These are phyloP conservation scores for Atta texana DNA, from an alignment of 1,140 invertebrate genomes.

Conservation along the genomic window DNA sequence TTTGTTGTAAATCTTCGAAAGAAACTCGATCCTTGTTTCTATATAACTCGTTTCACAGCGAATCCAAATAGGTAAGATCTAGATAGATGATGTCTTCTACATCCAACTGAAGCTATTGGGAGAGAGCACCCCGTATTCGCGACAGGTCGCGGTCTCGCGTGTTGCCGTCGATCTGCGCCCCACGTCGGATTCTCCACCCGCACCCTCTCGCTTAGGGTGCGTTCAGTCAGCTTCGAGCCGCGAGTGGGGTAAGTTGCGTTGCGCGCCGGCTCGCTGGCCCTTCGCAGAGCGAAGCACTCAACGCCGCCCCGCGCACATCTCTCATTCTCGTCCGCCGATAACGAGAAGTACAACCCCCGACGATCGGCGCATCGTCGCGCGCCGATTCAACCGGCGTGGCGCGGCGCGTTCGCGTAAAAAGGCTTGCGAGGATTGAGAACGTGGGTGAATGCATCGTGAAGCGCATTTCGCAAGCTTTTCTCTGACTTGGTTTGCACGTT, in stretches of 20 bases:
- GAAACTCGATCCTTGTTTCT: neutral
- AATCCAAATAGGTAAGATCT: constrained; percentile 4
- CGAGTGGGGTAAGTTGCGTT: constrained; percentile 64
- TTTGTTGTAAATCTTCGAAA: neutral
- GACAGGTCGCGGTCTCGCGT: constrained; percentile 50
- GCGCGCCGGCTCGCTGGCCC: constrained; percentile 55
- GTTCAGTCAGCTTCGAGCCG: constrained; percentile 70
- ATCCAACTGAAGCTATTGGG: neutral
- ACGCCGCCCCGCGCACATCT: neutral
- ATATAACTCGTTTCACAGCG: neutral
- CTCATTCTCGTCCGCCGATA: neutral
- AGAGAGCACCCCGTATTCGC: neutral
- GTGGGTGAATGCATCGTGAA: constrained; percentile 43
- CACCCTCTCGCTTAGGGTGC: constrained; percentile 57
- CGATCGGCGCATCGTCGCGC: constrained; percentile 18
- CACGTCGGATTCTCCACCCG: constrained; percentile 37
- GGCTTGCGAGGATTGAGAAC: neutral
- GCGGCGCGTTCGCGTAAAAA: constrained; percentile 29
- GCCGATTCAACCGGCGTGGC: constrained; percentile 27
- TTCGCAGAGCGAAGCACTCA: constrained; percentile 48
- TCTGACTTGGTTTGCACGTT: neutral
- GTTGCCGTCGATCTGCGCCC: constrained; percentile 63
- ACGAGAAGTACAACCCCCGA: constrained; percentile 12
- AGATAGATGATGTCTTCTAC: neutral
- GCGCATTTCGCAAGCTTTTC: neutral